Conservation (phyloP, 2,888 invertebrate species). For the Yponomeuta plumbellus region DNA sequence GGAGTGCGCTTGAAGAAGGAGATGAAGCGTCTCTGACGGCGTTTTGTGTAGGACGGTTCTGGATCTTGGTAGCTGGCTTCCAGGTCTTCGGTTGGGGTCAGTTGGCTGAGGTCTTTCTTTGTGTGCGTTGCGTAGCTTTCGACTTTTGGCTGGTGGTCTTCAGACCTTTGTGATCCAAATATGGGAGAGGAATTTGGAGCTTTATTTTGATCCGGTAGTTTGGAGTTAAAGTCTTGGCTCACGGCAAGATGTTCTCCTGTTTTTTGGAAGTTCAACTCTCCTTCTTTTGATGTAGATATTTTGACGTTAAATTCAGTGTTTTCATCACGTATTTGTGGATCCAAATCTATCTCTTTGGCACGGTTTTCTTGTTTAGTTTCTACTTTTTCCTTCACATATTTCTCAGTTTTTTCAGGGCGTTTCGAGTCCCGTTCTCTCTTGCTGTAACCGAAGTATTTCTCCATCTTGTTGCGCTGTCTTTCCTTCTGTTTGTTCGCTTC, state of each 20-base stretch:
- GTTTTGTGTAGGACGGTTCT: constrained; percentile 24
- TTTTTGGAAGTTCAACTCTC: no score
- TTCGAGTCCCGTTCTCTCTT: constrained; percentile 11
- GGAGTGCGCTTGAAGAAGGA: constrained; percentile 32
- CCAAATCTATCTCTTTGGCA: no score
- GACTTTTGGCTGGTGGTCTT: not conserved
- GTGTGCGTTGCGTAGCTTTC: not conserved
- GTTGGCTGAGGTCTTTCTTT: constrained; percentile 12
- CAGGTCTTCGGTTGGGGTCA: constrained; percentile 9
- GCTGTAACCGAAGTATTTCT: constrained; percentile 7
- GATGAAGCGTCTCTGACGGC: constrained; percentile 49
- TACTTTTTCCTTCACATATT: not conserved
- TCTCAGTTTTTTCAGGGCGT: not conserved
- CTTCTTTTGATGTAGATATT: no score
- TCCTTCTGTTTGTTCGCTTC: not conserved
- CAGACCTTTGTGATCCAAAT: not conserved
- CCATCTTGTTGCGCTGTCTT: constrained; percentile 1
- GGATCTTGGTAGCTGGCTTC: constrained; percentile 16
- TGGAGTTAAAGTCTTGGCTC: no score
- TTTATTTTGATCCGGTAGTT: not conserved
- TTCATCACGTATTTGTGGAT: no score
- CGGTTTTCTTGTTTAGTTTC: not conserved
- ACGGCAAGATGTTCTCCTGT: no score
- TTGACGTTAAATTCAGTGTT: no score
- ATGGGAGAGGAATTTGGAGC: not conserved